These are phyloP conservation scores for Sebastiscus albofasciatus DNA, from an alignment of 2,797 vertebrate species.

Conservation along the genomic window DNA sequence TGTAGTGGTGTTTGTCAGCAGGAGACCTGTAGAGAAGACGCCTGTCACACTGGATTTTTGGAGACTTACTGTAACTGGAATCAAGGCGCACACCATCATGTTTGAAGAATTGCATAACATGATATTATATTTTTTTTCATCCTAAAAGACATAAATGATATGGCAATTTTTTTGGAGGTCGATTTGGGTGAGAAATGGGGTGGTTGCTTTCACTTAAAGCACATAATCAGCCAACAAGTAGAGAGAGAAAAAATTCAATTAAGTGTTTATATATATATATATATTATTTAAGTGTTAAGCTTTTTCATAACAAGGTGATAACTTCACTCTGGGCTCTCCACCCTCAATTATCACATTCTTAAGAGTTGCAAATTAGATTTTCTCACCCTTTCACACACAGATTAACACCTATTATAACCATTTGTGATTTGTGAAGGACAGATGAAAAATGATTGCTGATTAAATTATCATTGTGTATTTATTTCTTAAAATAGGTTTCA, in stretches of 20 bases:
- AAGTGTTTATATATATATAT: no score
- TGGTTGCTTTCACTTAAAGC: not conserved
- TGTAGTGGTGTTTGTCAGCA: slow-evolving; percentile 23
- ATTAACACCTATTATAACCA: not conserved
- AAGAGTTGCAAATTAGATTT: slow-evolving; percentile 6
- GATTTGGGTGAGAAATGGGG: not conserved
- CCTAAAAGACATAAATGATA: not conserved
- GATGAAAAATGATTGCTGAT: not conserved
- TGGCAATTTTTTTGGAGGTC: not conserved
- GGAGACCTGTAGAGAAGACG: slow-evolving; percentile 13
- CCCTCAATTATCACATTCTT: slow-evolving; percentile 17
- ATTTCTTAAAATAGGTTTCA: not conserved
- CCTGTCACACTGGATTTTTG: slow-evolving; percentile 34
- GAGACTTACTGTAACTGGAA: slow-evolving; percentile 29
- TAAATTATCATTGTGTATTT: not conserved
- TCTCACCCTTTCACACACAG: not conserved
- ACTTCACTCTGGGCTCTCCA: not conserved
- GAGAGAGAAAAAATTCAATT: not conserved
- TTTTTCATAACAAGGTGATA: not conserved
- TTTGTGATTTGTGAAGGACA: not conserved
- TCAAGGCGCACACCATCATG: slow-evolving; percentile 4
- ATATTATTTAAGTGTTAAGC: not conserved
- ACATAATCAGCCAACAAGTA: not conserved
- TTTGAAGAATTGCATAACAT: not conserved
- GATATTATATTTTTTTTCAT: not conserved